Evolutionary conservation across 2,797 vertebrate genomes (phyloP).

Genomic region (Protosalanx chinensis): DNA sequence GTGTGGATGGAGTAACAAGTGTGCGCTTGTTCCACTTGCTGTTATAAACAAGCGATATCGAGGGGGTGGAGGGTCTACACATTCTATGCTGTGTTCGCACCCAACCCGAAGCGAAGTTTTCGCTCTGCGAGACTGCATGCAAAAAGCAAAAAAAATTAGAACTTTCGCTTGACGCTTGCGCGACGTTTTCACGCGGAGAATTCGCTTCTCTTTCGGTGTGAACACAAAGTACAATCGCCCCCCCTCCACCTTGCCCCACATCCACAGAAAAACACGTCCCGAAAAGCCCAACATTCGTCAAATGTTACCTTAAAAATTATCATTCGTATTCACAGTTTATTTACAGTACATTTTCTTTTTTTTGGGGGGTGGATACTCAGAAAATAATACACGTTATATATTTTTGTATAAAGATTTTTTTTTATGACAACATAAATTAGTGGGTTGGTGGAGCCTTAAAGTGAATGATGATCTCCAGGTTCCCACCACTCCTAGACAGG

Average conservation of each 20-base stretch:
- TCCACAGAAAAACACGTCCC: conserved; percentile 20
- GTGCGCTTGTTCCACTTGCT: conserved; percentile 22
- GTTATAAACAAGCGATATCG: conserved; percentile 29
- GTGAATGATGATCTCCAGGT: conserved; percentile 21
- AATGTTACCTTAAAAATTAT: conserved; percentile 56
- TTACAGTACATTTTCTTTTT: conserved; percentile 53
- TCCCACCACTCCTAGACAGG: conserved; percentile 26
- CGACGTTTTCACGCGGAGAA: too few species aligned
- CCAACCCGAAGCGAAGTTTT: too few species aligned
- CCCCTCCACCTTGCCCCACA: conserved; percentile 20
- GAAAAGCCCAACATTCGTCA: conserved; percentile 51
- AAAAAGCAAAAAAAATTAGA: too few species aligned
- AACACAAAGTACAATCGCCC: conserved; percentile 65
- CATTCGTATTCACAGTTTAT: conserved; percentile 64
- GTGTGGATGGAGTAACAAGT: conserved; percentile 18
- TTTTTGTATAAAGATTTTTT: conserved; percentile 10
- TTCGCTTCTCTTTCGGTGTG: too few species aligned
- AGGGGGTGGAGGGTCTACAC: conserved; percentile 25
- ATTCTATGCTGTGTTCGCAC: too few species aligned
- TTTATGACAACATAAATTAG: conserved; percentile 28
- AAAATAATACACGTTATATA: conserved; percentile 25
- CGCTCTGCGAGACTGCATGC: too few species aligned
- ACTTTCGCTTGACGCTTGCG: too few species aligned
- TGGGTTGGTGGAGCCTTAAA: conserved; percentile 27
- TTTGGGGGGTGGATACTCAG: conserved; percentile 39